Percentiles rank a stretch among this genome's conserved stretches.
phyloP scores from a whole-genome alignment of 2,888 invertebrate genomes.

The Carpatolechia fugitivella region DNA sequence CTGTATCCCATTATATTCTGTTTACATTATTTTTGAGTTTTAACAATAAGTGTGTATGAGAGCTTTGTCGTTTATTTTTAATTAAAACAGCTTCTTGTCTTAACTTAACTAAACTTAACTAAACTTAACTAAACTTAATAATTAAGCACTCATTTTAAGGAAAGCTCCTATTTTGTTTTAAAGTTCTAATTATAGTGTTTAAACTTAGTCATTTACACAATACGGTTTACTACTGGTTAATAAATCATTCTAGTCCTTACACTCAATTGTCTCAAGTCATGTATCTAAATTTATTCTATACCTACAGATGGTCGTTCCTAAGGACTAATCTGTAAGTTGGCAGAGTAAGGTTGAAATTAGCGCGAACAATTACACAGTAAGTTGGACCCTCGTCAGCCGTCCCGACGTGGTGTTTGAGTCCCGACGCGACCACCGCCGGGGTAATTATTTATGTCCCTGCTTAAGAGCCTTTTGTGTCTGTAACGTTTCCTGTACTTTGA shows the following conservation, averaged over 20 bases:
- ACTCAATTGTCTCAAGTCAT: background rate
- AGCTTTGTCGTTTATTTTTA: background rate
- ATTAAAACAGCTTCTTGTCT: too few relatives aligned
- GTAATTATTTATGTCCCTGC: slow-evolving; percentile 2
- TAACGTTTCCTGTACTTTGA: background rate
- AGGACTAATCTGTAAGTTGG: slow-evolving; percentile 8
- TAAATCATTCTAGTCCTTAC: background rate
- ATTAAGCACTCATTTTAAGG: too few relatives aligned
- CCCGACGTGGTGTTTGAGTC: slow-evolving; percentile 26
- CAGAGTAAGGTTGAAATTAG: slow-evolving; percentile 30
- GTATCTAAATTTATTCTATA: background rate
- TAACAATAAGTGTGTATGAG: background rate
- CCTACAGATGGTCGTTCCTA: slow-evolving; percentile 14
- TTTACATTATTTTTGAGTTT: background rate
- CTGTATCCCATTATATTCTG: slow-evolving; percentile 8
- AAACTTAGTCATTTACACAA: too few relatives aligned
- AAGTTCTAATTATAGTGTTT: too few relatives aligned
- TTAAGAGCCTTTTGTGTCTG: slow-evolving; percentile 2
- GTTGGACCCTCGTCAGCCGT: slow-evolving; percentile 51
- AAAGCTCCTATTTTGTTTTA: too few relatives aligned
- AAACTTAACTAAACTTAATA: too few relatives aligned
- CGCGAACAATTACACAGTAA: slow-evolving; percentile 42
- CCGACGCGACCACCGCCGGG: slow-evolving; percentile 10
- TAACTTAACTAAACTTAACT: too few relatives aligned
- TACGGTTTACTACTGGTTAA: background rate